phyloP scores from a whole-genome alignment of 1,140 invertebrate species.

The Lerema accius region DNA sequence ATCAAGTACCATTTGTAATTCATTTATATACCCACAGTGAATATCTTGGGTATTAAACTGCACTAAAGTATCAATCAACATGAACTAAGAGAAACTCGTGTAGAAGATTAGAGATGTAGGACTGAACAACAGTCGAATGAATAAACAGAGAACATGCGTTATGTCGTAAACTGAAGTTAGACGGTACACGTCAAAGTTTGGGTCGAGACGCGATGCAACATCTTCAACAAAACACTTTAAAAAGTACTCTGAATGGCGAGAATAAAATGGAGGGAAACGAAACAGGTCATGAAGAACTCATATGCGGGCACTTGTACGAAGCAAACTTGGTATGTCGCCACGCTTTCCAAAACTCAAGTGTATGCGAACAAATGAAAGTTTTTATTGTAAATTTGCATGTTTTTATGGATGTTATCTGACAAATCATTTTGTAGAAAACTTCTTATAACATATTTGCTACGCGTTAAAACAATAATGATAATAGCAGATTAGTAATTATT shows the following conservation, averaged over 20 bases:
- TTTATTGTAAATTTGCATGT: background rate
- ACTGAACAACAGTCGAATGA: too few relatives aligned
- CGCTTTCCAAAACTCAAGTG: background rate
- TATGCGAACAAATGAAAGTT: background rate
- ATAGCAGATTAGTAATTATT: too few relatives aligned
- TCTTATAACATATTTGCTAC: too few relatives aligned
- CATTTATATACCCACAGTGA: too few relatives aligned
- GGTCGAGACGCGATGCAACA: constrained; percentile 49
- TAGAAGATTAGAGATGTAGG: too few relatives aligned
- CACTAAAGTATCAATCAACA: too few relatives aligned
- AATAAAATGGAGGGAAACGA: constrained; percentile 15
- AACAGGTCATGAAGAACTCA: constrained; percentile 35
- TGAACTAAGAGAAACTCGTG: too few relatives aligned
- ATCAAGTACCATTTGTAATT: too few relatives aligned
- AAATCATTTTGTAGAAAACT: background rate
- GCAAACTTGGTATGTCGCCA: constrained; percentile 7
- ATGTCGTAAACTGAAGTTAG: constrained; percentile 43
- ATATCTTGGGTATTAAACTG: too few relatives aligned
- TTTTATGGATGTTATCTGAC: background rate
- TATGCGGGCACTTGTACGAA: background rate
- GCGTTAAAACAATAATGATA: too few relatives aligned
- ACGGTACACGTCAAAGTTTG: constrained; percentile 45
- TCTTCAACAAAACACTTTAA: constrained; percentile 51
- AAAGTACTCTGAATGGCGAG: constrained; percentile 37
- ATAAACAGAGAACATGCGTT: background rate